Base-by-base conservation (phyloP, 2,888 invertebrate species). In the Drosophila prostipennis region DNA sequence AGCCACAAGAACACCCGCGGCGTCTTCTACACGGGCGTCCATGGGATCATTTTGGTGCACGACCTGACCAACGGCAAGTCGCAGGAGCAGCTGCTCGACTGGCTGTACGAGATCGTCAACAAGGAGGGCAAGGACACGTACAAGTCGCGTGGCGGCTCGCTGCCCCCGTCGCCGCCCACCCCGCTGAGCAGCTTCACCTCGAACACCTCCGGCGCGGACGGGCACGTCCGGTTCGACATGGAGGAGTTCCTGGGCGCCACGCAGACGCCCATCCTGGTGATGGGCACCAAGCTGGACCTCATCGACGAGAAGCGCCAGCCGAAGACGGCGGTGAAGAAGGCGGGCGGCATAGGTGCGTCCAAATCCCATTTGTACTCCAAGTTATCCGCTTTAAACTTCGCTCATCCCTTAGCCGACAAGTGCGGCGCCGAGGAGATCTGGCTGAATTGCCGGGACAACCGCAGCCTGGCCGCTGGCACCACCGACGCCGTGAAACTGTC, bases 51-150 rank as follows among this genome's bases (percentile, higher is more conserved):
- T 81, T 93, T 99, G 71, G 98, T 99, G 2, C 99, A 99, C 91
- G 99, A 99, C 93, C 93, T 99, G 87, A 98, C 98, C 6, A 99
- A 99, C 92, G 94, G 97, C 76, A 99, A 99, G 92, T 98, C 98
- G 58, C 98, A 99, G 91, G 95, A 96, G 69, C 98, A 99, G 93
- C 93, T 99, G 68, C 95, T 96, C 74, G 96, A 97, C 91, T 99
- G 99, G 99, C 92, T 99, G 2, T 94, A 96, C 45, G 98, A 99
- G 93, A 96, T 98, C 72, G 91, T 98, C 51, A 96, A 96, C 90
- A 95, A 95, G 89, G 96, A 96, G 74, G 93, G 93, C 64, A 93
- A 89, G 81, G 92, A 87, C 80, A 92, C 88, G 36, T 80, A 86
- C 46, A 91, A 90, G 43, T 46, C 53, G 16, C 73, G 79, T 1